Conservation (phyloP, 2,888 invertebrate species). For the Ormyrus thymus region DNA sequence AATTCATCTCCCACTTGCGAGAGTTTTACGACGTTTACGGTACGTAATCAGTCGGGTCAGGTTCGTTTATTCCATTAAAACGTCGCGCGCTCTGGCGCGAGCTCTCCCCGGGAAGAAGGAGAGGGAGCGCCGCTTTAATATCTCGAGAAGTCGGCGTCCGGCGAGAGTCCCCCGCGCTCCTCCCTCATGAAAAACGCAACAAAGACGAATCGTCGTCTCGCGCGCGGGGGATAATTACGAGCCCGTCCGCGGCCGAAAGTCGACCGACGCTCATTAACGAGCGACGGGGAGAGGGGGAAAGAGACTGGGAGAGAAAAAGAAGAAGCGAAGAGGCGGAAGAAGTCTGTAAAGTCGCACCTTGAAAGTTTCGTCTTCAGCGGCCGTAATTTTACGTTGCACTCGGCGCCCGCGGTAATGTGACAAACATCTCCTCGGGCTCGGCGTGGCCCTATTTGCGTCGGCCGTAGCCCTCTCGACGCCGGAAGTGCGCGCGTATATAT, state of each 20-base stretch:
- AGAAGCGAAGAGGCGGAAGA: conserved; percentile 23
- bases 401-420: conserved; percentile 61
- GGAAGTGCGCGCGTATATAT: neutral
- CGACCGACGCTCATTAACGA: conserved; percentile 64
- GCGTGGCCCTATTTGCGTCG: conserved; percentile 32
- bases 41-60: conserved; percentile 46
- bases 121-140: conserved; percentile 49
- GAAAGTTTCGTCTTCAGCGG: conserved; percentile 57
- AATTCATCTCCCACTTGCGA: conserved; percentile 15
- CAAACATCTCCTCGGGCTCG: conserved; percentile 62
- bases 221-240: conserved; percentile 59
- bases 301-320: conserved; percentile 18
- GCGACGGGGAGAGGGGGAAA: conserved; percentile 14
- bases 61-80: conserved; percentile 42
- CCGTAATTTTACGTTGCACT: conserved; percentile 58
- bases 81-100: neutral
- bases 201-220: conserved; percentile 2
- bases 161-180: neutral
- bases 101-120: conserved; percentile 34
- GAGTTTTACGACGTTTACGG: conserved; percentile 34
- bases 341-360: conserved; percentile 43
- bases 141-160: conserved; percentile 12
- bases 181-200: neutral
- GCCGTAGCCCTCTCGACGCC: neutral
- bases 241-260: conserved; percentile 56